Base-by-base conservation (phyloP, 1,140 invertebrate species). In the Nautilus pompilius region DNA sequence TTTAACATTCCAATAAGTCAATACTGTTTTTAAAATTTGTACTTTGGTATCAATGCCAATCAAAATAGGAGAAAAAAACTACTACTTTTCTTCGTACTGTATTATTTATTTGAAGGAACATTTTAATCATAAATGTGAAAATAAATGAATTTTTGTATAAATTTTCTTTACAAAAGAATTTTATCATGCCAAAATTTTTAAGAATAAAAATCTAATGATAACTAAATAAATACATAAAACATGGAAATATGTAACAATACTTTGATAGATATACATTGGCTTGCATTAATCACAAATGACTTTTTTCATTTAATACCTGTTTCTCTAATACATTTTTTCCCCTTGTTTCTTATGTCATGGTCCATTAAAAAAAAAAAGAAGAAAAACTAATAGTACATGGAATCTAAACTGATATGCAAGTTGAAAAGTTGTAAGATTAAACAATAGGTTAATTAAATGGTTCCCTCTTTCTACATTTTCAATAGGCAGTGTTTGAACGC, bases 401-500 rank as follows among this genome's bases (percentile, higher is more conserved):
- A 22, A 24, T 29, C 2, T n/a, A 46, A 48, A n/a, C 22, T 20
- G 32, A 5, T 8, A 20, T n/a, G 10, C 46, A n/a, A n/a, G 5
- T 17, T 15, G 17, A 29, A 36, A 46, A 59, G 46, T 8, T 15
- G 26, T n/a, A 6, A 5, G 22, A 59, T 46, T 45, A 8, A n/a
- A 48, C 15, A 45, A n/a, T 13, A 17, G 10, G 13, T 26, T 15
- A 33, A 5, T 15, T 48, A 41, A 15, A 3, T 5, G 10, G 4
- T 17, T 45, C 46, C 8, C 51, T 32, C 86, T 86, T 76, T 86
- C 87, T 67, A 69, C 86, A 30, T 80, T 85, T 29, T n/a, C n/a
- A n/a, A 58, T 87, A 91, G 78, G 90, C 88, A 0, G 75, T 94
- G 10, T 93, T 93, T 82, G 92, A 93, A 76, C 85, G 92, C 67